Percentiles rank a stretch among this genome's conserved stretches.
phyloP scores from a whole-genome alignment of 2,797 vertebrate genomes.

The Prionace glauca region DNA sequence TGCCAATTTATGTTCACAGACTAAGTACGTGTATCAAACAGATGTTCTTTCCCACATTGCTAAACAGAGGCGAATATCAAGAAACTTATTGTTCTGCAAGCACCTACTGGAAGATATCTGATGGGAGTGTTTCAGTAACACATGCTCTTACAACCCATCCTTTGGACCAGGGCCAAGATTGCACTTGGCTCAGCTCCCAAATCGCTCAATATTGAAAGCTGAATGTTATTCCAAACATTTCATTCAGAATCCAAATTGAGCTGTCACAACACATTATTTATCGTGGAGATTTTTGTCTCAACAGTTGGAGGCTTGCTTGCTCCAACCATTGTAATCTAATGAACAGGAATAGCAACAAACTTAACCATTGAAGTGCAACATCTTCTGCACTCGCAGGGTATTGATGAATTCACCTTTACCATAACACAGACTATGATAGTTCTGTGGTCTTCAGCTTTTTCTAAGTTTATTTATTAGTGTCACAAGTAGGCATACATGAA shows the following conservation, averaged over 20 bases:
- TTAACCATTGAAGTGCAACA: not conserved
- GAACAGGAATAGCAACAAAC: not conserved
- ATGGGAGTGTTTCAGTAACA: not conserved
- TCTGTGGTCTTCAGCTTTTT: not conserved
- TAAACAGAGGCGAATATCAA: not conserved
- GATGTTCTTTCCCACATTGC: not conserved
- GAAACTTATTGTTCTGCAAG: not conserved
- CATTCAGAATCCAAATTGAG: not conserved
- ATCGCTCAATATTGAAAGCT: not conserved
- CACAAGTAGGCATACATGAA: too few relatives aligned
- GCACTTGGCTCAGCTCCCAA: not conserved
- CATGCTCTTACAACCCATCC: not conserved
- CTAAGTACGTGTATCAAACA: not conserved
- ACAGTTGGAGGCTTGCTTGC: not conserved
- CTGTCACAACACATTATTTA: not conserved
- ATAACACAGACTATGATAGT: not conserved
- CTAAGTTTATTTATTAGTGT: too few relatives aligned
- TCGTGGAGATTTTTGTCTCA: not conserved
- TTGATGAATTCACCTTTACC: not conserved
- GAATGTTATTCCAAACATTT: not conserved
- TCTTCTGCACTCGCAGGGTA: not conserved
- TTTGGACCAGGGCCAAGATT: not conserved
- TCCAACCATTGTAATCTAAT: not conserved
- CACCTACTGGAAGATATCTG: not conserved
- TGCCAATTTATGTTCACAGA: not conserved